Evolutionary conservation across 1,140 invertebrate genomes (phyloP).

Genomic region (Drosophila guanche): DNA sequence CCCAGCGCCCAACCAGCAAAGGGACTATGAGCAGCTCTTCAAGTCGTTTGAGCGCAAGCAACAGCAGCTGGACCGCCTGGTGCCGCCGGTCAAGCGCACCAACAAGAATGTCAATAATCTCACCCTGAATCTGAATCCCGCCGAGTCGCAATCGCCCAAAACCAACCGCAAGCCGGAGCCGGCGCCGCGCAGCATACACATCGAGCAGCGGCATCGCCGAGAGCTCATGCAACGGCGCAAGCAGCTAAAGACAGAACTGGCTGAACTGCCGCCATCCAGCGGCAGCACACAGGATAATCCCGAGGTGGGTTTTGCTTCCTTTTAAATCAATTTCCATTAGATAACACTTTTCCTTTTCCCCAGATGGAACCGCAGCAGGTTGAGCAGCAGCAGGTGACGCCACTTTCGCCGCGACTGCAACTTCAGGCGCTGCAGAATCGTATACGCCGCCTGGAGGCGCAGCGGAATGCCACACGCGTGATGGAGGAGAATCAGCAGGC

Average conservation of each 20-base stretch:
- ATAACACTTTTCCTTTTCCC: neutral
- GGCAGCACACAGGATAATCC: conserved; percentile 8
- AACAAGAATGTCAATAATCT: conserved; percentile 83
- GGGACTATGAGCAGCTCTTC: conserved; percentile 80
- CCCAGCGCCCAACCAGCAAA: conserved; percentile 60
- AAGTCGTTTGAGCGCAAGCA: conserved; percentile 81
- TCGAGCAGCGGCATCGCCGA: conserved; percentile 83
- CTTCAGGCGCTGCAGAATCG: conserved; percentile 68
- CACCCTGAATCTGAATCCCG: conserved; percentile 64
- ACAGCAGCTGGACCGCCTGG: conserved; percentile 48
- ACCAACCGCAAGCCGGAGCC: conserved; percentile 69
- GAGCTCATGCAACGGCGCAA: conserved; percentile 84
- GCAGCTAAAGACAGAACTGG: conserved; percentile 61
- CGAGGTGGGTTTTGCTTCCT: conserved; percentile 24
- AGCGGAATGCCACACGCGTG: conserved; percentile 79
- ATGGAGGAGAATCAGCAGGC: conserved; percentile 83
- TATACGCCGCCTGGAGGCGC: conserved; percentile 77
- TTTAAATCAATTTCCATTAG: no score
- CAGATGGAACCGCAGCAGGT: conserved; percentile 18
- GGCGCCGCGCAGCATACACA: conserved; percentile 85
- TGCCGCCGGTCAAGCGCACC: conserved; percentile 49
- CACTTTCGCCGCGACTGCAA: conserved; percentile 36
- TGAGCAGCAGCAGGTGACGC: conserved; percentile 24
- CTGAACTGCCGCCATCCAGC: conserved; percentile 35
- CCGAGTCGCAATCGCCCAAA: conserved; percentile 55